Evolutionary conservation across 2,113 vertebrate species (phyloP), one percentile per base, ranked within the genome.

Genomic region (Pelodiscus sinensis): DNA sequence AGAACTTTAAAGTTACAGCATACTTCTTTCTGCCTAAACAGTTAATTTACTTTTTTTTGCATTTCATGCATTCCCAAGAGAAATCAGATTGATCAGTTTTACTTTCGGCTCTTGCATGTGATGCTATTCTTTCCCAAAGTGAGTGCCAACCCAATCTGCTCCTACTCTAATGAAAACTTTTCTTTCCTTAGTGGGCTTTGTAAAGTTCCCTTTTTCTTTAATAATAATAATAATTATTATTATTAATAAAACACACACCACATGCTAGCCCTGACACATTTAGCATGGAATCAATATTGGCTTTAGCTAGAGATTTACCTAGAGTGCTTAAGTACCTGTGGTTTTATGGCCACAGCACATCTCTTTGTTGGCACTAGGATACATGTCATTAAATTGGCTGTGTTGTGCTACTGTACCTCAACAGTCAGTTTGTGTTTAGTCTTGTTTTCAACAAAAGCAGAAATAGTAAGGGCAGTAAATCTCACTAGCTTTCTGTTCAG

Each of bases 111-210:
- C 71, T 50, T 35, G 77, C 75, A 25, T 78, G 6, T 51, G 35
- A 25, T 0, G 0, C 0, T 0, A 31, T 15, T 80, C 62, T 4
- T 87, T 82, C 60, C 4, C 1, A 27, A 85, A 82, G 54, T 15
- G 6, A 38, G 4, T 75, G 54, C 31, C 29, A 2, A n/a, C 44
- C 44, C 65, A 81, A 65, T 21, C n/a, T 38, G 78, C 8, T 87
- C n/a, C 79, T 51, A 2, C 58, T 24, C 38, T 24, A 38, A 35
- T 65, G 29, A 65, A 31, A 65, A 65, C 29, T 65, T 65, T 65
- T 65, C 62, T 65, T 31, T 31, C 65, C 31, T 68, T 19, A 35
- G 4, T 68, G 31, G 65, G 65, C 16, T 65, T 65, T 65, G 29
- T n/a, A 65, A 65, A 31, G 29, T 31, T 65, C 29, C 29, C 6